A percentile compares a stretch with the other conserved stretches of the same genome.
These are phyloP conservation scores for Aquatica leii DNA, from an alignment of 2,888 invertebrate species.

Conservation along the genomic window DNA sequence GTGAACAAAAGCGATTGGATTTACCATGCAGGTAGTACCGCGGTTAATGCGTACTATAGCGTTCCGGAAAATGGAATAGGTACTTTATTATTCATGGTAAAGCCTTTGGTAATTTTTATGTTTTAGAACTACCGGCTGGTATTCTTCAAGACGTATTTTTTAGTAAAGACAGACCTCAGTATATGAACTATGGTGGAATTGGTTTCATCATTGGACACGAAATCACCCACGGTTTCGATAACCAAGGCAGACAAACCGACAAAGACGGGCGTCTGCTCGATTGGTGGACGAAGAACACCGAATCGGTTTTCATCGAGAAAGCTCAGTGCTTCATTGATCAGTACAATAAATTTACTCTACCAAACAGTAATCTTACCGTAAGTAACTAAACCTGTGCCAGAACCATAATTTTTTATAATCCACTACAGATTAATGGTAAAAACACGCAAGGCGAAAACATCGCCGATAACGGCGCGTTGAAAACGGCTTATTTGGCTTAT, in stretches of 20 bases:
- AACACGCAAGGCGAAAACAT: constrained; percentile 6
- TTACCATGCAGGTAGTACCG: background rate
- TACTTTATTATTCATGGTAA: background rate
- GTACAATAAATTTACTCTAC: constrained; percentile 84
- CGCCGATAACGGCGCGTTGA: constrained; percentile 34
- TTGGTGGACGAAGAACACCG: constrained; percentile 8
- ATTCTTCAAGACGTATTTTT: constrained; percentile 89
- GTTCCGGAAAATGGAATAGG: background rate
- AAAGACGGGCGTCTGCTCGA: constrained; percentile 8
- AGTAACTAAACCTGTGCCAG: constrained; percentile 42
- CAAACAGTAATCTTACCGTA: constrained; percentile 68
- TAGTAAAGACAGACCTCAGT: constrained; percentile 80
- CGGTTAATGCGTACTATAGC: background rate
- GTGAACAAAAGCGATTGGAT: background rate
- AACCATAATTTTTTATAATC: background rate
- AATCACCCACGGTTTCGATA: constrained; percentile 83
- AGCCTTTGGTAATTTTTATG: background rate
- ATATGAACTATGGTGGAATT: constrained; percentile 86
- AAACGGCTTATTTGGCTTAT: constrained; percentile 57
- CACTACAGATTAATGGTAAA: constrained; percentile 55
- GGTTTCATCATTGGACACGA: constrained; percentile 88
- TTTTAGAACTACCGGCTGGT: constrained; percentile 85
- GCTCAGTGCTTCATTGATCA: constrained; percentile 88
- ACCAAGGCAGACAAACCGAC: constrained; percentile 6
- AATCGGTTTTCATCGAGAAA: constrained; percentile 54